Conservation (phyloP, 1,140 invertebrate species). For the Trypoxylus dichotomus region DNA sequence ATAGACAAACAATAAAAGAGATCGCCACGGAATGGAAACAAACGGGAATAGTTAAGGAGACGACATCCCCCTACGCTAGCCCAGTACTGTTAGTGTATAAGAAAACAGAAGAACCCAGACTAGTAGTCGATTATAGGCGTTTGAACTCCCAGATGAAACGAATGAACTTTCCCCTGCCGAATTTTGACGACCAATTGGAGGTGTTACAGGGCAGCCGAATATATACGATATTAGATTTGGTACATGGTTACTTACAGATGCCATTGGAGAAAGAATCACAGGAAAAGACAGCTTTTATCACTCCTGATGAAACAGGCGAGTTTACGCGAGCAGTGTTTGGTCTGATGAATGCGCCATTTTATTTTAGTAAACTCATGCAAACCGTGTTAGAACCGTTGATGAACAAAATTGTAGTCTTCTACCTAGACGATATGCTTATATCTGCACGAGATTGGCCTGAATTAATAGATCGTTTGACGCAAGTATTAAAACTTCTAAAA, state of each 20-base stretch:
- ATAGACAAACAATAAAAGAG: not conserved
- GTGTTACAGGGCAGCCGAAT: not conserved
- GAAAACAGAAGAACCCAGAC: too few species aligned
- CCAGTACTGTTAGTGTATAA: not conserved
- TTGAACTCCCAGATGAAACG: too few species aligned
- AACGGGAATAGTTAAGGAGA: not conserved
- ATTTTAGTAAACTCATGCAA: conserved; percentile 45
- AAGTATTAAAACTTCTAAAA: conserved; percentile 40
- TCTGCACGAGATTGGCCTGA: conserved; percentile 38
- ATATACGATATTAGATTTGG: conserved; percentile 39
- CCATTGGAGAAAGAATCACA: conserved; percentile 44
- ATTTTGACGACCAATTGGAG: conserved; percentile 28
- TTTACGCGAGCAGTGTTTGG: conserved; percentile 53
- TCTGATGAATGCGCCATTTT: conserved; percentile 45
- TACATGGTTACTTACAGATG: conserved; percentile 40
- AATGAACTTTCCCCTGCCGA: conserved; percentile 39
- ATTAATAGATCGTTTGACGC: conserved; percentile 35
- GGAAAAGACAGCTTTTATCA: conserved; percentile 52
- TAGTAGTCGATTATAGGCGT: too few species aligned
- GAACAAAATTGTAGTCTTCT: conserved; percentile 40
- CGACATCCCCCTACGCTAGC: not conserved
- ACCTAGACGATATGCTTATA: conserved; percentile 41
- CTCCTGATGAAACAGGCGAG: conserved; percentile 52
- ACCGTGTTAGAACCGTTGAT: conserved; percentile 40
- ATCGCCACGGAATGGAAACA: not conserved